Percentiles rank a stretch among this genome's conserved stretches.
phyloP scores from a whole-genome alignment of 1,140 invertebrate genomes.

The Magallana angulata region DNA sequence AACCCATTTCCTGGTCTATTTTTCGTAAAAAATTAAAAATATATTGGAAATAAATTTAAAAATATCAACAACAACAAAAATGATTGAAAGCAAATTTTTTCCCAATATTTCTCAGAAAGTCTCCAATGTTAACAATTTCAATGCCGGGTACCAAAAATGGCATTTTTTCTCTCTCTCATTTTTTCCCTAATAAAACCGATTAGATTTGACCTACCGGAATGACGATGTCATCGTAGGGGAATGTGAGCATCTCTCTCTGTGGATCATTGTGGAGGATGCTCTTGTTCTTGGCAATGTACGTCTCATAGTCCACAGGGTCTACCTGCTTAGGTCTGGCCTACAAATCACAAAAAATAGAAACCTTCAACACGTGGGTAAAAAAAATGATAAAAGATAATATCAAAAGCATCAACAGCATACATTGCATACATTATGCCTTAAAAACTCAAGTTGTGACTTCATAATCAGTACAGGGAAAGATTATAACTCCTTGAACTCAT shows the following conservation, averaged over 20 bases:
- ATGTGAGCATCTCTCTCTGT: constrained; percentile 91
- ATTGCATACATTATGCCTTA: constrained; percentile 9
- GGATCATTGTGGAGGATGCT: constrained; percentile 95
- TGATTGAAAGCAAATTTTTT: too few species aligned
- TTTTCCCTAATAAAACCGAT: constrained; percentile 41
- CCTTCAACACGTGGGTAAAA: not conserved
- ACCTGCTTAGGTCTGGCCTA: constrained; percentile 89
- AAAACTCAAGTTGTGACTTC: constrained; percentile 15
- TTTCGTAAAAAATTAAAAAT: too few species aligned
- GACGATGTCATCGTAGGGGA: constrained; percentile 92
- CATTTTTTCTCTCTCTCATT: too few species aligned
- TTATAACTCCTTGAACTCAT: not conserved
- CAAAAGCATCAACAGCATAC: not conserved
- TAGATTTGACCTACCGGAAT: constrained; percentile 66
- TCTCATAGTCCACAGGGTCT: constrained; percentile 94
- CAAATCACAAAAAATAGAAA: constrained; percentile 70
- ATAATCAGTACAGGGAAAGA: not conserved
- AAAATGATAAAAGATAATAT: too few species aligned
- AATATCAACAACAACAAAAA: too few species aligned
- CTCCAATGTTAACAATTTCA: too few species aligned
- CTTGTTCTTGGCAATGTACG: constrained; percentile 93
- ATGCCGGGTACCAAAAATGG: too few species aligned
- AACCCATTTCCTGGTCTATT: too few species aligned
- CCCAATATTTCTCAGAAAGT: too few species aligned
- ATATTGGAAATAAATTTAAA: too few species aligned